Base-by-base conservation (phyloP, 2,888 invertebrate species). In the Orthosia gracilis region DNA sequence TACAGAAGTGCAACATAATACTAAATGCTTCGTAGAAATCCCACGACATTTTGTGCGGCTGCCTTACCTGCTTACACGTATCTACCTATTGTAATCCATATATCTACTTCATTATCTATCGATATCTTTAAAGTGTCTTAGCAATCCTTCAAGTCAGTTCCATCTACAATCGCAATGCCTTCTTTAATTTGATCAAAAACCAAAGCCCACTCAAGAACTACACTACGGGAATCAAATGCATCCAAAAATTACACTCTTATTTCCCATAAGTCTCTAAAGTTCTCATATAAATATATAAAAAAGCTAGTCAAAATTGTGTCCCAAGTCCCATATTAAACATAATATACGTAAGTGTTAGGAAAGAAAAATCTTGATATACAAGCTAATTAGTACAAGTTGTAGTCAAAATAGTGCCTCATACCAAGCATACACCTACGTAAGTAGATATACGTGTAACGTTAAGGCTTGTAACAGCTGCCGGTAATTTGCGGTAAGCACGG, bases 401-500 rank as follows among this genome's bases (percentile, higher is more conserved):
- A 26, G 50, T 40, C 62, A 45, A 67, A 79, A 68, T 67, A 54
- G 23, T 64, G n/a, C 59, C 57, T 69, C 31, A 64, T 55, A 67
- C 40, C 52, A 69, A 62, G 52, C 31, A 52, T 73, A 31, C 31
- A 4, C 26, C 9, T 58, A 58, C 15, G 23, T 55, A 13, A 11
- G 31, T 58, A 12, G 31, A 4, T 40, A 70, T 58, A 70, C 57
- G 55, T 69, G 62, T 66, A 54, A 76, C 62, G 61, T 66, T 57
- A 49, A 54, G 23, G 47, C n/a, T 54, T 31, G 72, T 62, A 84
- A 80, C 85, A 86, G 73, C 78, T 85, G 85, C 18, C 17, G 49
- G 70, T 72, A 86, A 84, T 84, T 83, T 80, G 85, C 67, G 77
- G 82, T 3, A 12, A 68, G 54, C 67, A 65, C 69, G 54, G 58